Percentiles rank a stretch among this genome's conserved stretches.
These are phyloP conservation scores for Aurelia aurita complex sp. Pacific DNA, from an alignment of 30 jellyfish, hydroid and myxozoan species.

Conservation along the genomic window DNA sequence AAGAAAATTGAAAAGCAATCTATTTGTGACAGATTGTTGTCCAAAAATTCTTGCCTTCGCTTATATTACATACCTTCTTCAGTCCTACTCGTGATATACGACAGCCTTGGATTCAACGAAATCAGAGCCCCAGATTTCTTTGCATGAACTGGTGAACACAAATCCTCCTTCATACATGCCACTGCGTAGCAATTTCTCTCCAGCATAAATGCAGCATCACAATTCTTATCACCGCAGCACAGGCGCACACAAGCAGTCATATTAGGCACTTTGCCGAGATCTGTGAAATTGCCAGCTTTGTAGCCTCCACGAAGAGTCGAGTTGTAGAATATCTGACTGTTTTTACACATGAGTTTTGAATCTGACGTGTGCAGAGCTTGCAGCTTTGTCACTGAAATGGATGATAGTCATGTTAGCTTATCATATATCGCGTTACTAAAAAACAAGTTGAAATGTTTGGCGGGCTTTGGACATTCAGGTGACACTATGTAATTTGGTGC, in stretches of 20 bases:
- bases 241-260: constrained; percentile 94
- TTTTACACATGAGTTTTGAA: constrained; percentile 83
- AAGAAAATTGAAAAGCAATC: too few species aligned
- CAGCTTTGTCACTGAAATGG: constrained; percentile 57
- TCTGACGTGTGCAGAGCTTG: constrained; percentile 70
- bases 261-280: constrained; percentile 88
- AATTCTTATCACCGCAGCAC: constrained; percentile 96
- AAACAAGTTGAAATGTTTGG: too few species aligned
- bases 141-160: constrained; percentile 94
- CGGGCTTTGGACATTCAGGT: too few species aligned
- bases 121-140: constrained; percentile 85
- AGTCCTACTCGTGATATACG: constrained; percentile 93
- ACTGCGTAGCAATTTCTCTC: constrained; percentile 95
- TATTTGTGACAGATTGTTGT: too few species aligned
- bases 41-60: too few species aligned
- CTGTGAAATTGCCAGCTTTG: constrained; percentile 94
- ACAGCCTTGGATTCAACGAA: constrained; percentile 85
- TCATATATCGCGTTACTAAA: too few species aligned
- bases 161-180: constrained; percentile 79
- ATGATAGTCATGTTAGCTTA: too few species aligned
- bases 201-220: constrained; percentile 98
- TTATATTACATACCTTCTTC: constrained; percentile 78
- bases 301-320: constrained; percentile 96
- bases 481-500: too few species aligned
- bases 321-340: constrained; percentile 85